These are phyloP conservation scores for Drosophila paramelanica DNA, from an alignment of 2,888 invertebrate species.

Conservation along the genomic window DNA sequence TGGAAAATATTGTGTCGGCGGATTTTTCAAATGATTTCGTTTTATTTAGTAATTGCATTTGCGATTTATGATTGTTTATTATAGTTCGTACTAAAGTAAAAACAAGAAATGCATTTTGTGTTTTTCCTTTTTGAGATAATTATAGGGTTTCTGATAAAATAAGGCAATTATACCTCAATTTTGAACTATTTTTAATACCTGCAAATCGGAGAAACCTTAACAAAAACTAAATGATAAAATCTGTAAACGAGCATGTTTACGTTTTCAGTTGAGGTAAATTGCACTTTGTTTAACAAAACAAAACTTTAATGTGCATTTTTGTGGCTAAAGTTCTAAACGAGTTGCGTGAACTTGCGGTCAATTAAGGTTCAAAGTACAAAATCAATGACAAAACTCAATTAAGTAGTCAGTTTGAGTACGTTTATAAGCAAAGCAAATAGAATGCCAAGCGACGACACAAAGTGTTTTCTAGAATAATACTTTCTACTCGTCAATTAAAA, in stretches of 20 bases:
- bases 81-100: not conserved
- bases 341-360: conserved; percentile 26
- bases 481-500: not conserved
- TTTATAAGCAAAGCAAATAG: conserved; percentile 4
- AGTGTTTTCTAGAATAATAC: conserved; percentile 1
- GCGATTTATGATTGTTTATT: conserved; percentile 5
- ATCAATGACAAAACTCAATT: conserved; percentile 7
- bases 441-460: conserved; percentile 1
- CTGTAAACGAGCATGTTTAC: conserved; percentile 2
- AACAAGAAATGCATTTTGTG: too few relatives aligned
- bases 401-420: conserved; percentile 1
- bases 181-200: conserved; percentile 1
- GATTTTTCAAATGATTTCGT: not conserved
- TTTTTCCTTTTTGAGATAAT: too few relatives aligned
- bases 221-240: conserved; percentile 3
- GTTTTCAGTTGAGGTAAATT: not conserved
- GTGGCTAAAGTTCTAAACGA: not conserved
- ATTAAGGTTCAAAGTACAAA: conserved; percentile 8
- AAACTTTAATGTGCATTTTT: not conserved
- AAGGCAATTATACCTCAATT: not conserved
- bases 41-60: conserved; percentile 16
- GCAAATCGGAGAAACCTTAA: conserved; percentile 6
- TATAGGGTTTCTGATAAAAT: not conserved
- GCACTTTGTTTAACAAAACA: conserved; percentile 3
- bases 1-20: not conserved